These are phyloP conservation scores for Saguinus midas DNA, from an alignment of 2,113 vertebrate species.

Conservation along the genomic window DNA sequence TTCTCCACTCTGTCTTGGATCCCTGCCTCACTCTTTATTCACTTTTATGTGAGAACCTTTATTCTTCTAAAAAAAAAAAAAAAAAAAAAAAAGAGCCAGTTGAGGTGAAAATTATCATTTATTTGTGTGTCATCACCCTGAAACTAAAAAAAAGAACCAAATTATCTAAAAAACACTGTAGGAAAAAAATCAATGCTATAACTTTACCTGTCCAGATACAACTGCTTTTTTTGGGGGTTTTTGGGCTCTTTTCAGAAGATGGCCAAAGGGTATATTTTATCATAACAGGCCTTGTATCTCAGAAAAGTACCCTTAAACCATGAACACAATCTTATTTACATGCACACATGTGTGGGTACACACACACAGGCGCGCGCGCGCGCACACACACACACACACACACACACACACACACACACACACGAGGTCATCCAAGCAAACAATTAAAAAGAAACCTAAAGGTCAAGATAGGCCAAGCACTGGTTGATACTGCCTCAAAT, in stretches of 20 bases:
- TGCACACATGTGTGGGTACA: neutral
- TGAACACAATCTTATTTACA: neutral
- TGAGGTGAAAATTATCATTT: neutral
- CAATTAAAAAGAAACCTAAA: constrained; percentile 19
- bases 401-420: neutral
- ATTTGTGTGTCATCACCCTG: neutral
- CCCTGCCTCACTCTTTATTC: neutral
- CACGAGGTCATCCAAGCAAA: neutral
- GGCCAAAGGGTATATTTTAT: neutral
- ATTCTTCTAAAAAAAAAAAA: neutral
- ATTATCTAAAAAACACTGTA: neutral
- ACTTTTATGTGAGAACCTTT: neutral
- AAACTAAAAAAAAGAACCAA: constrained; percentile 2
- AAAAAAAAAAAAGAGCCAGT: neutral
- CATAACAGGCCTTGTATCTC: neutral
- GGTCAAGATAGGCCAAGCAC: neutral
- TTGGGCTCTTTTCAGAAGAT: constrained; percentile 8
- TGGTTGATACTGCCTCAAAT: neutral
- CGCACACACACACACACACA: neutral
- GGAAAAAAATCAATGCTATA: neutral
- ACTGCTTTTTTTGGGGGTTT: neutral
- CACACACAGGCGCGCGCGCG: neutral
- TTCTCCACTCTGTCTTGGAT: neutral
- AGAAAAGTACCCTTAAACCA: neutral
- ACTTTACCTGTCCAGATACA: neutral